Conservation (phyloP, 2,797 vertebrate species). For the Chloroceryle inda region DNA sequence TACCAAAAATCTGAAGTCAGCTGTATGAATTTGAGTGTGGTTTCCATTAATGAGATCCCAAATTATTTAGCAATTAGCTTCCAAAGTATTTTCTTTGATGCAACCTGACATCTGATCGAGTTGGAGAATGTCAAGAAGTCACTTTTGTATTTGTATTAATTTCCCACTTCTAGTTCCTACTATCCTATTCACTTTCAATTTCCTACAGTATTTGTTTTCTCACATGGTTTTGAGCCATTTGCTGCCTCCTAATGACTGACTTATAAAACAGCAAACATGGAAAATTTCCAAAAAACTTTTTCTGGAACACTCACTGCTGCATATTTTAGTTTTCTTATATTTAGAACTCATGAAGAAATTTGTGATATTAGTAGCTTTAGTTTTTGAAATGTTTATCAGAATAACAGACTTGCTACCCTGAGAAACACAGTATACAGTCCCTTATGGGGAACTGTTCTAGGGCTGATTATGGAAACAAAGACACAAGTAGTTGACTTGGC, state of each 20-base stretch:
- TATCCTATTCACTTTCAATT: constrained; percentile 39
- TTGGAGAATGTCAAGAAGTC: constrained; percentile 41
- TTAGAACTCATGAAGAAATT: background rate
- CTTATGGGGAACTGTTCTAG: background rate
- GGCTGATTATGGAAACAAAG: background rate
- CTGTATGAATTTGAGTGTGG: background rate
- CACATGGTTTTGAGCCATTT: constrained; percentile 80
- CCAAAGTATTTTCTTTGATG: background rate
- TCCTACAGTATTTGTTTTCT: constrained; percentile 55
- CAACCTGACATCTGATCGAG: background rate
- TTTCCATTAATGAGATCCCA: background rate
- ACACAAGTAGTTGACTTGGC: background rate
- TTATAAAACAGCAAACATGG: constrained; percentile 80
- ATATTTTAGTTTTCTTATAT: background rate
- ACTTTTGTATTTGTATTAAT: constrained; percentile 29
- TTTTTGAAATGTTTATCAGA: background rate
- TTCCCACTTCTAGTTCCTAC: constrained; percentile 32
- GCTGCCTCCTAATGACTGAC: constrained; percentile 86
- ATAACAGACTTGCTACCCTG: background rate
- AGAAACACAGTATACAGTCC: background rate
- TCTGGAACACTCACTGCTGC: background rate
- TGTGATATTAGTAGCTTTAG: background rate
- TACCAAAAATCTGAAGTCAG: background rate
- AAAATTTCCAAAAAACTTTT: constrained; percentile 60
- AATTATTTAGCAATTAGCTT: constrained; percentile 6